These are phyloP conservation scores for Telmatochromis sp. DNA, from an alignment of 2,113 vertebrate species.

Conservation along the genomic window DNA sequence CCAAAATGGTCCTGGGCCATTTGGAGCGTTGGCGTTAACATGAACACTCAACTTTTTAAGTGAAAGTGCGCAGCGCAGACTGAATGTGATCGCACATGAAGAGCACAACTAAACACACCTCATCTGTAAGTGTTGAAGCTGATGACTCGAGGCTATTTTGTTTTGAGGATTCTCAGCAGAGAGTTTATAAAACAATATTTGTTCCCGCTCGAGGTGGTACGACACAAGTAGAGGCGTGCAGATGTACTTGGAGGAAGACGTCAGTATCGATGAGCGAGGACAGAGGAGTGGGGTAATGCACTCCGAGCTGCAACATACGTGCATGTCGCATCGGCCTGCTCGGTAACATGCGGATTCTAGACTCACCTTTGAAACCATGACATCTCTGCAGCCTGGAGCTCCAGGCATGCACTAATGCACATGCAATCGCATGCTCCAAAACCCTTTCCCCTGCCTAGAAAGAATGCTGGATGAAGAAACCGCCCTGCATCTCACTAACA, in stretches of 20 bases:
- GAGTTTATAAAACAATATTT: constrained; percentile 7
- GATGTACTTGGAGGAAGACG: background rate
- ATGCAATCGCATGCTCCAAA: background rate
- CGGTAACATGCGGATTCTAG: background rate
- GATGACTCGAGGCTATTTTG: background rate
- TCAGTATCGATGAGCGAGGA: background rate
- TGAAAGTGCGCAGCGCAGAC: background rate
- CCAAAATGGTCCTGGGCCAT: background rate
- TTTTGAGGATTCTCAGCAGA: background rate
- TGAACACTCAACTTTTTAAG: background rate
- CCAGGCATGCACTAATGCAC: background rate
- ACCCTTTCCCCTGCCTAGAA: background rate
- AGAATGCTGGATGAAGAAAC: constrained; percentile 37
- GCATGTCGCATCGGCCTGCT: background rate
- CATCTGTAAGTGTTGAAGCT: background rate
- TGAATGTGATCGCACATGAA: background rate
- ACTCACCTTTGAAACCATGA: background rate
- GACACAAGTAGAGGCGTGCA: constrained; percentile 15
- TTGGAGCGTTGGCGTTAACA: background rate
- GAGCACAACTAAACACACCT: background rate
- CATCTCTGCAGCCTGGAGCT: background rate
- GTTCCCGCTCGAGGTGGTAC: background rate
- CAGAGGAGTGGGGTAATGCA: background rate
- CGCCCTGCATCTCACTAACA: constrained; percentile 9
- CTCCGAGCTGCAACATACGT: background rate